These are phyloP conservation scores for Muricea muricata DNA, from an alignment of 92 coral and sea anemone species.

Conservation along the genomic window DNA sequence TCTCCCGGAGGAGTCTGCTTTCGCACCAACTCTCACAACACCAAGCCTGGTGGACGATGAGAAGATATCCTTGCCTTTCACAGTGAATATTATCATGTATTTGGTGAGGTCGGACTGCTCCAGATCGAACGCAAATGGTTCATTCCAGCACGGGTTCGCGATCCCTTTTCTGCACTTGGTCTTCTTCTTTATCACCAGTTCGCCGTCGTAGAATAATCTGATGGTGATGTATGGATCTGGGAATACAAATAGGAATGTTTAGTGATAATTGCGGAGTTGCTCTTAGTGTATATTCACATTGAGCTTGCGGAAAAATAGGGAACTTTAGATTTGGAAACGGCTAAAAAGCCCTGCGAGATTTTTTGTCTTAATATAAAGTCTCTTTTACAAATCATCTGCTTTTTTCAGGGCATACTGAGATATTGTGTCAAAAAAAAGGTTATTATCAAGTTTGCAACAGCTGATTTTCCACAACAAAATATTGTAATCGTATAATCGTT, in stretches of 20 bases:
- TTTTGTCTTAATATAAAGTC: too few relatives aligned
- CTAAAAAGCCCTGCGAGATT: too few relatives aligned
- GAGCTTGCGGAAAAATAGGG: too few relatives aligned
- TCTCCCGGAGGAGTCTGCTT: background rate
- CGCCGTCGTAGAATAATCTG: constrained; percentile 1
- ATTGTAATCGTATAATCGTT: too few relatives aligned
- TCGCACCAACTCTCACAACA: background rate
- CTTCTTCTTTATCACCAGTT: constrained; percentile 21
- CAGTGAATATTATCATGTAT: constrained; percentile 13
- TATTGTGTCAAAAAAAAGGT: too few relatives aligned
- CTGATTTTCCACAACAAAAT: too few relatives aligned
- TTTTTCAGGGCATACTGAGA: too few relatives aligned
- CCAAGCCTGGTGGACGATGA: constrained; percentile 9
- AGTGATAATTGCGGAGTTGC: too few relatives aligned
- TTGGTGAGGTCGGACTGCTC: background rate
- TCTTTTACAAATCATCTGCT: too few relatives aligned
- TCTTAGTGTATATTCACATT: too few relatives aligned
- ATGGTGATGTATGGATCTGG: constrained; percentile 27
- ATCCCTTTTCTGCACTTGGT: constrained; percentile 18
- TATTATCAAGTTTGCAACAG: too few relatives aligned
- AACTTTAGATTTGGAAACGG: too few relatives aligned
- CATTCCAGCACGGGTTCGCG: constrained; percentile 28
- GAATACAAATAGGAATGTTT: background rate
- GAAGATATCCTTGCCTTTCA: constrained; percentile 27
- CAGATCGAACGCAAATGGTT: constrained; percentile 41